Evolutionary conservation across 2,888 invertebrate genomes (phyloP).

Genomic region (Bimastos eiseni): DNA sequence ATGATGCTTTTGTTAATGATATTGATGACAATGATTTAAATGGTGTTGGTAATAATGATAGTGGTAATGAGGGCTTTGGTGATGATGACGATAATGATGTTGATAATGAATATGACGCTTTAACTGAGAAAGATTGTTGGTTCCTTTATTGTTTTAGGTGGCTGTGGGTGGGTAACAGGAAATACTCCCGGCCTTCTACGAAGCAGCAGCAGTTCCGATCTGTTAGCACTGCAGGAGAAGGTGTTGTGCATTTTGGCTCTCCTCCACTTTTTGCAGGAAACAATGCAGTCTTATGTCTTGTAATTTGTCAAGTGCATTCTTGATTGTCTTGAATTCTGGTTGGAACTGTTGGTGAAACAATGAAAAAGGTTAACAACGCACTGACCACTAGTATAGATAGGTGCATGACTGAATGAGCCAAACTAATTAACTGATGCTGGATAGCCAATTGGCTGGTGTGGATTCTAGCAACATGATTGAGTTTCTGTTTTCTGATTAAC

Average conservation of each 20-base stretch:
- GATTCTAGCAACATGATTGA: too few species aligned
- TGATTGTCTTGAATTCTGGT: too few species aligned
- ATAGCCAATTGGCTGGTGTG: too few species aligned
- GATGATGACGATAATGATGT: neutral
- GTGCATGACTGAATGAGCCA: too few species aligned
- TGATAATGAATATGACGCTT: neutral
- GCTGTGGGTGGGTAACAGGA: constrained; percentile 33
- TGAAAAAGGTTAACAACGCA: too few species aligned
- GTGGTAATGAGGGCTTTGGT: neutral
- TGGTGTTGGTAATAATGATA: neutral
- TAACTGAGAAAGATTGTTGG: neutral
- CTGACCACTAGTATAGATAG: too few species aligned
- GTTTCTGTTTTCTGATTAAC: too few species aligned
- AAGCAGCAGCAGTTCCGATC: constrained; percentile 29
- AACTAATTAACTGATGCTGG: too few species aligned
- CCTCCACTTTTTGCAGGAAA: neutral
- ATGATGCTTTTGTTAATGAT: neutral
- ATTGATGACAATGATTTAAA: neutral
- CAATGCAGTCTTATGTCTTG: neutral
- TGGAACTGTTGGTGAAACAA: too few species aligned
- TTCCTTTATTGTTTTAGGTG: neutral
- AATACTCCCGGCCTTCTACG: neutral
- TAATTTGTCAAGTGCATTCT: neutral
- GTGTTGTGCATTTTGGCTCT: constrained; percentile 26
- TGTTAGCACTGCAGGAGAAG: constrained; percentile 35